Conservation (phyloP, 2,797 vertebrate species). For the Denticeps clupeoides region DNA sequence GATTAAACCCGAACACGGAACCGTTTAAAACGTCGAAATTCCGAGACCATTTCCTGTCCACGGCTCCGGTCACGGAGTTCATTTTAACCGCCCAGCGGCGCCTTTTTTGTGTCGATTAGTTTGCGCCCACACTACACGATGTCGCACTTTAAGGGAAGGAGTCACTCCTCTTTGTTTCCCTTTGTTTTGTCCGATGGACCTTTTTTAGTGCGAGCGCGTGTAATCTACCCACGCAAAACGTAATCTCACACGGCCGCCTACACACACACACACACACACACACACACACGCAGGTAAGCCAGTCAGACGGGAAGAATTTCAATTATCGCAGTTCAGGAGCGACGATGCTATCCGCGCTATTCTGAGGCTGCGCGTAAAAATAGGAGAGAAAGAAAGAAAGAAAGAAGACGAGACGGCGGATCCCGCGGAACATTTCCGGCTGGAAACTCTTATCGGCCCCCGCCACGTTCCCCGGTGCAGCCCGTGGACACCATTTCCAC, state of each 20-base stretch:
- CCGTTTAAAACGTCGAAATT: too few species aligned
- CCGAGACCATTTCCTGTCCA: too few species aligned
- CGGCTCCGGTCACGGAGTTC: too few species aligned
- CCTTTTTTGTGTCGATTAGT: too few species aligned
- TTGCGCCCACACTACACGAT: too few species aligned
- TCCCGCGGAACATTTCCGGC: conserved; percentile 32
- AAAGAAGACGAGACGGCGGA: too few species aligned
- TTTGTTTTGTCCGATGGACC: too few species aligned
- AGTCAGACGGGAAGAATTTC: conserved; percentile 20
- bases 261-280: conserved; percentile 5
- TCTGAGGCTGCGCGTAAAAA: conserved; percentile 32
- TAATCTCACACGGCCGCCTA: conserved; percentile 4
- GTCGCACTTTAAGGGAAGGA: conserved; percentile 2
- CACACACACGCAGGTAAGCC: conserved; percentile 7
- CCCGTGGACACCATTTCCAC: conserved; percentile 38
- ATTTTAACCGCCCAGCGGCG: too few species aligned
- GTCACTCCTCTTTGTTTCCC: too few species aligned
- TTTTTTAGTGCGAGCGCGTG: conserved; percentile 24
- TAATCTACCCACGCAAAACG: conserved; percentile 26
- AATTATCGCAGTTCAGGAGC: conserved; percentile 33
- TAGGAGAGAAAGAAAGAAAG: too few species aligned
- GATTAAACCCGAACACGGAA: too few species aligned
- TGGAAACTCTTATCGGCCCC: conserved; percentile 37
- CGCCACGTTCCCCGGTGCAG: conserved; percentile 31
- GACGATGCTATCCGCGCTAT: conserved; percentile 31